phyloP scores from a whole-genome alignment of 2,888 invertebrate genomes.

The Chalcosyrphus nemorum region DNA sequence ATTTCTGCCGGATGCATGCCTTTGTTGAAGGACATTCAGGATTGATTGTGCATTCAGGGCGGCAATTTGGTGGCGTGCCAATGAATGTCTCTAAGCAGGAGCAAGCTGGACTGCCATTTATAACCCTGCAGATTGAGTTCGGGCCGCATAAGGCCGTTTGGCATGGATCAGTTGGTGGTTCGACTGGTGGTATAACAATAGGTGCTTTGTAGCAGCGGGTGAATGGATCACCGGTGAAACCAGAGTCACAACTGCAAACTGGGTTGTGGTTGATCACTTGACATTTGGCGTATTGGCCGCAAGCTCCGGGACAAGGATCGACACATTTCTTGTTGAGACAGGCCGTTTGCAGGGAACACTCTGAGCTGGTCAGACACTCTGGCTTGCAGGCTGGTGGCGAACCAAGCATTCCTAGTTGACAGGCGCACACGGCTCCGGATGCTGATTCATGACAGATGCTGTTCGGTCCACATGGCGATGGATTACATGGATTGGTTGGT shows the following conservation, averaged over 20 bases:
- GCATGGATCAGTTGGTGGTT: slow-evolving; percentile 84
- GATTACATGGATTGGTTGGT: slow-evolving; percentile 84
- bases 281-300: slow-evolving; percentile 90
- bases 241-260: slow-evolving; percentile 88
- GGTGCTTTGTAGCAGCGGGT: slow-evolving; percentile 84
- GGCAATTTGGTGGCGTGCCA: slow-evolving; percentile 86
- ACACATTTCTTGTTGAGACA: slow-evolving; percentile 89
- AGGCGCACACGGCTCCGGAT: slow-evolving; percentile 87
- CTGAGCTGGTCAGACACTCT: slow-evolving; percentile 90
- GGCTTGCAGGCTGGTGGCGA: slow-evolving; percentile 89
- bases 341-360: slow-evolving; percentile 88
- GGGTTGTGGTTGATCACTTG: slow-evolving; percentile 92
- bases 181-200: slow-evolving; percentile 78
- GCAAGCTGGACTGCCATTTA: slow-evolving; percentile 84
- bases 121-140: slow-evolving; percentile 85
- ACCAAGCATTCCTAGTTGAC: slow-evolving; percentile 88
- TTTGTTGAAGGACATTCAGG: slow-evolving; percentile 86
- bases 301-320: slow-evolving; percentile 90
- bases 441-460: slow-evolving; percentile 87
- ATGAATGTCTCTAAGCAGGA: slow-evolving; percentile 84
- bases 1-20: slow-evolving; percentile 86
- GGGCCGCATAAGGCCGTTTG: slow-evolving; percentile 86
- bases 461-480: slow-evolving; percentile 90
- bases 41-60: slow-evolving; percentile 86
- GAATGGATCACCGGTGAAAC: slow-evolving; percentile 89